These are phyloP conservation scores for Maccullochella peelii DNA, from an alignment of 2,113 vertebrate genomes.

Conservation along the genomic window DNA sequence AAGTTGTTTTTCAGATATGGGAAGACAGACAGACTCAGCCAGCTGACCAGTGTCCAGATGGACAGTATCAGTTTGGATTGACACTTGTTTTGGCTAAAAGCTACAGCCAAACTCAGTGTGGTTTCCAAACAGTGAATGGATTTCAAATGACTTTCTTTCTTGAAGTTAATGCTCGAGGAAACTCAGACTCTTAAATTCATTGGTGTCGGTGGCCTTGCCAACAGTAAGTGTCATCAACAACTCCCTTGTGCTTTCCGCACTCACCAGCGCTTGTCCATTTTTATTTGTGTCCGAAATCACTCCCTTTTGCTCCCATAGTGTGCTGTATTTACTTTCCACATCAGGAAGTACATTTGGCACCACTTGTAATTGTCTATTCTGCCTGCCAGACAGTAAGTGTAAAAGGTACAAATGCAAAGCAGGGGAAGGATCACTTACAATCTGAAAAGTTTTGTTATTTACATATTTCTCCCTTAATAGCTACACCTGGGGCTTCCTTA, in stretches of 20 bases:
- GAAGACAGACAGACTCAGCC: background rate
- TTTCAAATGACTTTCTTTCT: slow-evolving; percentile 17
- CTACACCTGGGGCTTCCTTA: background rate
- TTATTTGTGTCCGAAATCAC: background rate
- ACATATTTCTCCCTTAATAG: slow-evolving; percentile 8
- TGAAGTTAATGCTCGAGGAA: background rate
- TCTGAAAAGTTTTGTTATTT: background rate
- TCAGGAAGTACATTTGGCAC: background rate
- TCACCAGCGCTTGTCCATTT: background rate
- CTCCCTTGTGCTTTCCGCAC: background rate
- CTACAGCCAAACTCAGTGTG: slow-evolving; percentile 15
- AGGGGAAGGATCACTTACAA: background rate
- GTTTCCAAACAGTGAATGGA: slow-evolving; percentile 33
- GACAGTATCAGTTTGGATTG: slow-evolving; percentile 37
- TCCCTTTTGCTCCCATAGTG: background rate
- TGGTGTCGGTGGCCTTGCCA: background rate
- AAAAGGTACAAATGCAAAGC: background rate
- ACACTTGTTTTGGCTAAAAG: slow-evolving; percentile 27
- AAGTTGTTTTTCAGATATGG: slow-evolving; percentile 11
- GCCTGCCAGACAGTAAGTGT: background rate
- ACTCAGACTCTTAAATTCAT: background rate
- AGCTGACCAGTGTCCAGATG: slow-evolving; percentile 45
- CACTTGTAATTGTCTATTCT: slow-evolving; percentile 4
- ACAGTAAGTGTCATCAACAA: slow-evolving; percentile 12
- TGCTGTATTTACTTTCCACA: slow-evolving; percentile 1